Evolutionary conservation across 2,888 invertebrate genomes (phyloP).

Genomic region (Saturnia pavonia): DNA sequence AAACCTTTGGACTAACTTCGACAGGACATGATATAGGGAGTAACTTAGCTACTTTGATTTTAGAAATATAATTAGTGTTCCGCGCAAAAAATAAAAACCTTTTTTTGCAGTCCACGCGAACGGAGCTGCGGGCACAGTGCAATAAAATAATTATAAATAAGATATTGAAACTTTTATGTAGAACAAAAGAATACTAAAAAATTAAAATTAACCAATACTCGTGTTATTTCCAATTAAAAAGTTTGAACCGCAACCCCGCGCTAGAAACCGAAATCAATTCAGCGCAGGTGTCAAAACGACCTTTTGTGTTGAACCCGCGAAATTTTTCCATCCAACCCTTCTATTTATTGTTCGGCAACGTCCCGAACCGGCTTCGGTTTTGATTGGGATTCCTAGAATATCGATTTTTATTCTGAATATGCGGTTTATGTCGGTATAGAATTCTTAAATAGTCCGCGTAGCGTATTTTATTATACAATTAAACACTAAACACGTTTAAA

Average conservation of each 20-base stretch:
- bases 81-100: too few relatives aligned
- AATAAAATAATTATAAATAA: too few relatives aligned
- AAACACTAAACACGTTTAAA: too few relatives aligned
- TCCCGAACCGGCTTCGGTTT: neutral
- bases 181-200: neutral
- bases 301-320: constrained; percentile 3
- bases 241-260: constrained; percentile 13
- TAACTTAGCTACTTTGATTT: too few relatives aligned
- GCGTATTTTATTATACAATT: neutral
- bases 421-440: neutral
- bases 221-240: constrained; percentile 20
- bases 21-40: too few relatives aligned
- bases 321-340: constrained; percentile 10
- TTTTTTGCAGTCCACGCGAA: too few relatives aligned
- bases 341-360: constrained; percentile 2
- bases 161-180: neutral
- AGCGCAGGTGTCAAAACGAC: constrained; percentile 11
- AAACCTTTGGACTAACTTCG: too few relatives aligned
- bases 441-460: neutral
- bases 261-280: constrained; percentile 1
- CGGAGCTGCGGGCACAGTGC: too few relatives aligned
- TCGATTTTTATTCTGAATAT: neutral
- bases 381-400: constrained; percentile 3
- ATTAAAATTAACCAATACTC: neutral
- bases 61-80: too few relatives aligned